phyloP scores from a whole-genome alignment of 35 echinoderm and acorn worm genomes.

The Strongylocentrotus purpuratus region DNA sequence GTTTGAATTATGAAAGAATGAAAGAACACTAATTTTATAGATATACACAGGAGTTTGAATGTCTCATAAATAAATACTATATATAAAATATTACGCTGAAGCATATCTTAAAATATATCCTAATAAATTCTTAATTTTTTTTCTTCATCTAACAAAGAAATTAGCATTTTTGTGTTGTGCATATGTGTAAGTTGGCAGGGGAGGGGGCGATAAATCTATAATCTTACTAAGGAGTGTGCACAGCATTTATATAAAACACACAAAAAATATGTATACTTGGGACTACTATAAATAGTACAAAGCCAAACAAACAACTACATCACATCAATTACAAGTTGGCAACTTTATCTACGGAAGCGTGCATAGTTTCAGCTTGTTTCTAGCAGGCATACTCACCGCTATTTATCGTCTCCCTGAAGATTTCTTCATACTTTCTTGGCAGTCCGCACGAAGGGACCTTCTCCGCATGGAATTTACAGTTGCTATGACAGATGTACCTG shows the following conservation, averaged over 20 bases:
- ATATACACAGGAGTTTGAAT: too few relatives aligned
- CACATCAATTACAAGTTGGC: neutral
- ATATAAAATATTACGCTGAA: too few relatives aligned
- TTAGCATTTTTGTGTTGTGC: neutral
- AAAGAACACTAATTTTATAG: too few relatives aligned
- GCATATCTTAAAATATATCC: too few relatives aligned
- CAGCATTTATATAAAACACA: neutral
- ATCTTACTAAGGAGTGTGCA: neutral
- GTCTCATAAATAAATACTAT: too few relatives aligned
- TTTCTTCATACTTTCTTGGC: conserved; percentile 79
- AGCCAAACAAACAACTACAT: neutral
- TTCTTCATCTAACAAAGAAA: too few relatives aligned
- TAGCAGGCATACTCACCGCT: neutral
- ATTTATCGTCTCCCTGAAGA: conserved; percentile 67
- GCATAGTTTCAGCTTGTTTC: neutral
- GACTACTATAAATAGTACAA: neutral
- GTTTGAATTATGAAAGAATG: too few relatives aligned
- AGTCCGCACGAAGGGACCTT: conserved; percentile 86
- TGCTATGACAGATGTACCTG: conserved; percentile 91
- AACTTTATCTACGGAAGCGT: neutral
- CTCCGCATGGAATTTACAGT: conserved; percentile 77
- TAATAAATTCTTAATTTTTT: too few relatives aligned
- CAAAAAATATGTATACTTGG: neutral
- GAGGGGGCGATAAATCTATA: neutral
- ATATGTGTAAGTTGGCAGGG: neutral